These are phyloP conservation scores for Hylaea fasciaria DNA, from an alignment of 2,888 invertebrate species.

Conservation along the genomic window DNA sequence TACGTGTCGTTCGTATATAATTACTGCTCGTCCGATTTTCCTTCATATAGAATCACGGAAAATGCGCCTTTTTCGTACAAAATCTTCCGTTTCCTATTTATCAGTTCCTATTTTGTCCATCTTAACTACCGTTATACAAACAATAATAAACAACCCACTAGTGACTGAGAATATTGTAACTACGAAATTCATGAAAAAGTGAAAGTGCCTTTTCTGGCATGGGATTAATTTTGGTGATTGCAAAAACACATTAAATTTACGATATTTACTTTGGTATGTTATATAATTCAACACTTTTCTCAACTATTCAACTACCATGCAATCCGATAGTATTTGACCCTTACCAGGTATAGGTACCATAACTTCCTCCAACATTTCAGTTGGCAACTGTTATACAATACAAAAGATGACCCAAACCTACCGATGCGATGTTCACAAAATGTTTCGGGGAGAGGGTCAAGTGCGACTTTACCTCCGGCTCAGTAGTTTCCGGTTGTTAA, in stretches of 20 bases:
- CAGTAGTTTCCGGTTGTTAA: slow-evolving; percentile 3
- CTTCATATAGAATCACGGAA: slow-evolving; percentile 15
- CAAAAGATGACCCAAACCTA: background rate
- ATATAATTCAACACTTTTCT: too few species aligned
- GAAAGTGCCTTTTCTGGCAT: too few species aligned
- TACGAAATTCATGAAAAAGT: too few species aligned
- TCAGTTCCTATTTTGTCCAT: background rate
- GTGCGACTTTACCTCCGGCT: slow-evolving; percentile 12
- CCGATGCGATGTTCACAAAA: slow-evolving; percentile 18
- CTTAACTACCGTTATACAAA: background rate
- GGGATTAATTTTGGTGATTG: too few species aligned
- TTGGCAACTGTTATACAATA: slow-evolving; percentile 1
- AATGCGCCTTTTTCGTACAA: slow-evolving; percentile 3
- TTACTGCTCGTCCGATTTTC: slow-evolving; percentile 38
- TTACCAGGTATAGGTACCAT: background rate
- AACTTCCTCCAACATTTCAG: background rate
- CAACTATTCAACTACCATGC: too few species aligned
- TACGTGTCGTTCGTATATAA: slow-evolving; percentile 46
- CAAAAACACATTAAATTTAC: too few species aligned
- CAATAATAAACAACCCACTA: too few species aligned
- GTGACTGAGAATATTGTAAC: too few species aligned
- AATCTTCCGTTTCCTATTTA: slow-evolving; percentile 1
- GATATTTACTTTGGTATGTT: too few species aligned
- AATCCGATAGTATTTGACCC: too few species aligned
- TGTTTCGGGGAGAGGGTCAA: slow-evolving; percentile 21